Evolutionary conservation across 2,113 vertebrate genomes (phyloP).

Genomic region (Psettodes erumei): DNA sequence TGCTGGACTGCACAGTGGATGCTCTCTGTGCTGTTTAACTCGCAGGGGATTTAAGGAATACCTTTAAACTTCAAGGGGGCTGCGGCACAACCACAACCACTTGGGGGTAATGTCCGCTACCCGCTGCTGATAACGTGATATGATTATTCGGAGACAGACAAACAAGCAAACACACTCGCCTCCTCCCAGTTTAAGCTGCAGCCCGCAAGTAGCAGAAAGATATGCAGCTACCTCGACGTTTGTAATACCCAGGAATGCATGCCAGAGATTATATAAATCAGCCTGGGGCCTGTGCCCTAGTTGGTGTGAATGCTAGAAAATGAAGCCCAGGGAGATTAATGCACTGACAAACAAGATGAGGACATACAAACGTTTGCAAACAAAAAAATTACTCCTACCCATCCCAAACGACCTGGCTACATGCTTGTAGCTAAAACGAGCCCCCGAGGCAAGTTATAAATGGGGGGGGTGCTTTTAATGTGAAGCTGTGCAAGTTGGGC

Average conservation of each 20-base stretch:
- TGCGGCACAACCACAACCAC: conserved; percentile 36
- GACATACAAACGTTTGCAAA: conserved; percentile 42
- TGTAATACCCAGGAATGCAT: conserved; percentile 57
- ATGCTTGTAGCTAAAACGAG: conserved; percentile 12
- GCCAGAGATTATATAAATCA: conserved; percentile 66
- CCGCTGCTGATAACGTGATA: conserved; percentile 40
- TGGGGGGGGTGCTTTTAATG: conserved; percentile 6
- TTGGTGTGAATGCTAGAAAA: conserved; percentile 63
- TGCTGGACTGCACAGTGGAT: background rate
- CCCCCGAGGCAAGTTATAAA: conserved; percentile 16
- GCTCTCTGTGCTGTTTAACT: conserved; percentile 18
- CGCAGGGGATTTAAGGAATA: conserved; percentile 29
- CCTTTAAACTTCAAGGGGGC: conserved; percentile 6
- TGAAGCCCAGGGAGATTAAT: conserved; percentile 57
- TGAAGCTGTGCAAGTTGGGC: conserved; percentile 28
- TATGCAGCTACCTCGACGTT: conserved; percentile 31
- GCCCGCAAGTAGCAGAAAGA: conserved; percentile 5
- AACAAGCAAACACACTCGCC: background rate
- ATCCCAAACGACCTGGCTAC: conserved; percentile 3
- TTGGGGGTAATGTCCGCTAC: conserved; percentile 35
- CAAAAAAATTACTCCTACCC: conserved; percentile 4
- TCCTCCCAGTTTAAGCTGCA: background rate
- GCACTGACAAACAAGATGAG: conserved; percentile 42
- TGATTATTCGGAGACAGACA: conserved; percentile 1
- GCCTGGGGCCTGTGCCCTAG: conserved; percentile 60